phyloP scores from a whole-genome alignment of 2,888 invertebrate genomes.

The Erannis defoliaria region DNA sequence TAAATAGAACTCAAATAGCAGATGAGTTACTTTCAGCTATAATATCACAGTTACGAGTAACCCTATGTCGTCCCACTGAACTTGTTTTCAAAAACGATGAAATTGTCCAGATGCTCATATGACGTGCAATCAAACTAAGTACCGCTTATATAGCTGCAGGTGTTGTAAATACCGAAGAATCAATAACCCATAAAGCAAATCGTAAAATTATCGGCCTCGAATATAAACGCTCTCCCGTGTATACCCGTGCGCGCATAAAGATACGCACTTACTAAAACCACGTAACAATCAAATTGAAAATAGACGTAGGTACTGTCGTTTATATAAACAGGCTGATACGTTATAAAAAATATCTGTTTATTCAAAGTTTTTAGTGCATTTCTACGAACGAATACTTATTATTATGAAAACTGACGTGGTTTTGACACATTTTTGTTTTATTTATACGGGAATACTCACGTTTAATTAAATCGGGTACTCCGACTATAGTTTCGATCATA shows the following conservation, averaged over 20 bases:
- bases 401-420: too few relatives aligned
- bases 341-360: too few relatives aligned
- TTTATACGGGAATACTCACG: too few relatives aligned
- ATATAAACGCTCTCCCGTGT: slow-evolving; percentile 17
- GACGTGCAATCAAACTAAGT: slow-evolving; percentile 16
- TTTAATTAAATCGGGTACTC: too few relatives aligned
- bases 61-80: not conserved
- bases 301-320: slow-evolving; percentile 30
- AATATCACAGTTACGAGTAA: too few relatives aligned
- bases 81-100: slow-evolving; percentile 1
- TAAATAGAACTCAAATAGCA: too few relatives aligned
- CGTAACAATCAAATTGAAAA: slow-evolving; percentile 44
- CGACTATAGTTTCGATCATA: too few relatives aligned
- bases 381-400: too few relatives aligned
- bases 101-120: slow-evolving; percentile 13
- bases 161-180: slow-evolving; percentile 20
- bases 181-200: slow-evolving; percentile 14
- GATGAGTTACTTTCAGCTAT: too few relatives aligned
- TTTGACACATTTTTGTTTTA: too few relatives aligned
- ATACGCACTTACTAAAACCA: slow-evolving; percentile 37
- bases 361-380: too few relatives aligned
- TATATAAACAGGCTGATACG: slow-evolving; percentile 3
- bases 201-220: slow-evolving; percentile 21
- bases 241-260: slow-evolving; percentile 36
- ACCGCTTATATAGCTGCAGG: slow-evolving; percentile 18